Evolutionary conservation across 2,888 invertebrate species (phyloP), one percentile per base, ranked within the genome.

Genomic region (Ephialtes manifestator): DNA sequence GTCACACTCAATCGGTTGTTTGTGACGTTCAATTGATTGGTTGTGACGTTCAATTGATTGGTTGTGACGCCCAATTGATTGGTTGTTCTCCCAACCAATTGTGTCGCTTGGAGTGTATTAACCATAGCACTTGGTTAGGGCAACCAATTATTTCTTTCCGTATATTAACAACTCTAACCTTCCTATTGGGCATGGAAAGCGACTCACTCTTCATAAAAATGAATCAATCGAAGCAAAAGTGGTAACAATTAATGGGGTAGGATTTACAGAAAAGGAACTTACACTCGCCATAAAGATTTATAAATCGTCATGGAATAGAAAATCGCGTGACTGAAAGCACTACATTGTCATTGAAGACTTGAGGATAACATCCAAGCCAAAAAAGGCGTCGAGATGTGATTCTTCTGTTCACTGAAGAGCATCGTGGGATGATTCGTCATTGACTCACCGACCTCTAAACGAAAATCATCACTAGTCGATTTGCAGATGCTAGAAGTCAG

Each of bases 281-380:
- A 15, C 31, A 60, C 3, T 60, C 31, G 2, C 35, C 15, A 31
- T 31, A 31, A 60, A 11, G 24, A 1, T 15, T 31, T 39, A 55
- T 35, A 35, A 31, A 31, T n/a, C 5, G 24, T 20, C 55, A 24
- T 15, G 13, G 1, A 35, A 63, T 63, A 15, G 63, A 63, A 20
- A 72, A 72, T 72, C 28, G 35, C 71, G 71, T 72, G 71, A 72
- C 55, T 28, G 51, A 28, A 15, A n/a, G 31, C 70, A 68, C 20
- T 48, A 48, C 15, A 55, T 28, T 28, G 10, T 53, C n/a, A 51
- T 70, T 18, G 31, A 51, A 58, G 39, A 46, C 15, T 58, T 28
- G 20, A 3, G 15, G 20, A 58, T 55, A 28, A 24, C 10, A 39
- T 58, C 24, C 20, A 13, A 72, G n/a, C 58, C 46, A 48, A 60